phyloP scores from a whole-genome alignment of 2,113 vertebrate species.

The Chionodraco myersi region DNA sequence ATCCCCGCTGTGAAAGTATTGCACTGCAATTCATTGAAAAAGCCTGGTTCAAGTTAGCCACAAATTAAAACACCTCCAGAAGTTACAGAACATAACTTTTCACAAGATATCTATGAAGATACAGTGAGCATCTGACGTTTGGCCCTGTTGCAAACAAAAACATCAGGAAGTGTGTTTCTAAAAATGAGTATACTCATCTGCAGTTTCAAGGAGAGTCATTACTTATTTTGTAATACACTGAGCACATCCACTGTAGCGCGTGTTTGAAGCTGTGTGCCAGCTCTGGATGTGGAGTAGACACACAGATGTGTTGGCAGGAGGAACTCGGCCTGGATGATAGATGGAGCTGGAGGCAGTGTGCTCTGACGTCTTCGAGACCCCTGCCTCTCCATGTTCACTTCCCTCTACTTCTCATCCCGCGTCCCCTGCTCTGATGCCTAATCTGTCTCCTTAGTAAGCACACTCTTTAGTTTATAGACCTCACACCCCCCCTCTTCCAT shows the following conservation, averaged over 20 bases:
- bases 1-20: no score
- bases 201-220: slow-evolving; percentile 48
- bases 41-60: no score
- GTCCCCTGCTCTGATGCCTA: slow-evolving; percentile 57
- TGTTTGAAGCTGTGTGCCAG: slow-evolving; percentile 56
- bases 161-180: not conserved
- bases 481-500: not conserved
- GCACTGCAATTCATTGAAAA: no score
- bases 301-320: slow-evolving; percentile 51
- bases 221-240: slow-evolving; percentile 46
- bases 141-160: not conserved
- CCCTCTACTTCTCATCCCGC: slow-evolving; percentile 49
- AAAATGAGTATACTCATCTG: slow-evolving; percentile 39
- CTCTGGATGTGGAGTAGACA: slow-evolving; percentile 61
- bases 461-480: slow-evolving; percentile 56
- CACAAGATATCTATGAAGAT: not conserved
- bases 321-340: slow-evolving; percentile 69
- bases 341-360: slow-evolving; percentile 62
- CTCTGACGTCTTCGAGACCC: slow-evolving; percentile 59
- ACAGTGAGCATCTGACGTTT: not conserved
- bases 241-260: slow-evolving; percentile 47
- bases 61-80: no score
- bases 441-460: slow-evolving; percentile 63
- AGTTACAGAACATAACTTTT: no score
- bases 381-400: slow-evolving; percentile 60